Percentiles rank a stretch among this genome's conserved stretches.
Conservation (phyloP, 2,888 invertebrate species). For the Caenorhabditis japonica region DNA sequence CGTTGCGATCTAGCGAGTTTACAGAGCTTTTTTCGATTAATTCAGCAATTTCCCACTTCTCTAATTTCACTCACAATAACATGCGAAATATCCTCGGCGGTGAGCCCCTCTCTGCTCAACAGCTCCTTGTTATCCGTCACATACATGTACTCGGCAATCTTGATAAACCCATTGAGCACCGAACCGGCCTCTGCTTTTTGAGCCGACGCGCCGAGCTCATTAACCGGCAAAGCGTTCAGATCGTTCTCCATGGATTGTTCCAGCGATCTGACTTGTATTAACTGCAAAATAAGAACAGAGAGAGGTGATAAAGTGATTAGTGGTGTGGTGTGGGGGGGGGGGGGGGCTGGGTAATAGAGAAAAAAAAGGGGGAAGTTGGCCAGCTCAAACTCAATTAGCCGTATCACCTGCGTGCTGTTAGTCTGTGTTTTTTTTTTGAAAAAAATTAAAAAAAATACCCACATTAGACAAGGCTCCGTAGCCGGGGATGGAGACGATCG, state of each 20-base stretch:
- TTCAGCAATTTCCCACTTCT: too few species aligned
- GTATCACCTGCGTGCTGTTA: too few species aligned
- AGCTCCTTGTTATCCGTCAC: conserved; percentile 22
- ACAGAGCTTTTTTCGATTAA: too few species aligned
- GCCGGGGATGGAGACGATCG: conserved; percentile 40
- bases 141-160: conserved; percentile 38
- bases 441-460: too few species aligned
- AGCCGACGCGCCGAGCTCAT: conserved; percentile 11
- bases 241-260: conserved; percentile 42
- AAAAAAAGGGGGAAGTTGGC: background rate
- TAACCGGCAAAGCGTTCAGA: conserved; percentile 17
- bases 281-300: conserved; percentile 16
- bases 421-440: background rate
- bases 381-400: conserved; percentile 2
- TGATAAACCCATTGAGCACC: conserved; percentile 12
- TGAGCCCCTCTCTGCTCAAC: conserved; percentile 11
- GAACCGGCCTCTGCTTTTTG: background rate
- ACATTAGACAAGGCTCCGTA: conserved; percentile 32
- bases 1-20: too few species aligned
- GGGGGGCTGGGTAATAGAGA: background rate
- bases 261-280: conserved; percentile 38
- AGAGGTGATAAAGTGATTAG: too few species aligned
- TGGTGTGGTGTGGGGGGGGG: too few species aligned
- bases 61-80: conserved; percentile 32
- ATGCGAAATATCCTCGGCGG: conserved; percentile 10